phyloP scores from a whole-genome alignment of 2,797 vertebrate genomes.

The Lagocephalus sceleratus region DNA sequence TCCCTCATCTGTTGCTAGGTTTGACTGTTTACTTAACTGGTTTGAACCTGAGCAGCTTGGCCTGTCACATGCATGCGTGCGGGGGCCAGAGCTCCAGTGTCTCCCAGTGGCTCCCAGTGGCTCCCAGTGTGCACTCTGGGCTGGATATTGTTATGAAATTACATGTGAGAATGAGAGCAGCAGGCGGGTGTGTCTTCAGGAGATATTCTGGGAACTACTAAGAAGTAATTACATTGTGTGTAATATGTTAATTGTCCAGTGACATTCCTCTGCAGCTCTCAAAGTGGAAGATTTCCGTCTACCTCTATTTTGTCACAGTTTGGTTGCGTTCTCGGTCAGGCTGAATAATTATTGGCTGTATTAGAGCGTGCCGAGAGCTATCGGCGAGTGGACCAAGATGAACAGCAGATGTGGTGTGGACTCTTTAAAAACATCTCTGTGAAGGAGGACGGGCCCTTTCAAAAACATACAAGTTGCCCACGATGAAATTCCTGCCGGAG shows the following conservation, averaged over 20 bases:
- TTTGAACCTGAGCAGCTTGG: too few relatives aligned
- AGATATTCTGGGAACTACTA: constrained; percentile 28
- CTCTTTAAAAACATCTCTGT: neutral
- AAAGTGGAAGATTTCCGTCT: neutral
- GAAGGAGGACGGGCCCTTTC: neutral
- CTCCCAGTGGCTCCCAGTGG: too few relatives aligned
- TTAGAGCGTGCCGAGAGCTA: neutral
- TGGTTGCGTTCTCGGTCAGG: constrained; percentile 3
- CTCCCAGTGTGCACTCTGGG: neutral
- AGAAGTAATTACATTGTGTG: constrained; percentile 32
- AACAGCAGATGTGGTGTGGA: neutral
- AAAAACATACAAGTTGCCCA: neutral
- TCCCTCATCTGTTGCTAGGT: too few relatives aligned
- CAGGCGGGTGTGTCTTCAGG: constrained; percentile 2
- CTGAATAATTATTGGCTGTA: constrained; percentile 1
- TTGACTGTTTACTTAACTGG: too few relatives aligned
- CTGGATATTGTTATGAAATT: neutral
- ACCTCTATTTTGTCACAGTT: neutral
- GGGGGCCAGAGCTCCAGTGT: neutral
- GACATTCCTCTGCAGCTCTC: constrained; percentile 16
- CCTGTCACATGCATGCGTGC: neutral
- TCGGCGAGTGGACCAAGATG: neutral
- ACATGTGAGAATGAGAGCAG: constrained; percentile 8
- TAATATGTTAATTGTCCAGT: constrained; percentile 25
- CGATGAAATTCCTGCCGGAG: too few relatives aligned